Percentiles rank a stretch among this genome's conserved stretches.
phyloP scores from a whole-genome alignment of 2,113 vertebrate genomes.

The Xiphophorus hellerii region DNA sequence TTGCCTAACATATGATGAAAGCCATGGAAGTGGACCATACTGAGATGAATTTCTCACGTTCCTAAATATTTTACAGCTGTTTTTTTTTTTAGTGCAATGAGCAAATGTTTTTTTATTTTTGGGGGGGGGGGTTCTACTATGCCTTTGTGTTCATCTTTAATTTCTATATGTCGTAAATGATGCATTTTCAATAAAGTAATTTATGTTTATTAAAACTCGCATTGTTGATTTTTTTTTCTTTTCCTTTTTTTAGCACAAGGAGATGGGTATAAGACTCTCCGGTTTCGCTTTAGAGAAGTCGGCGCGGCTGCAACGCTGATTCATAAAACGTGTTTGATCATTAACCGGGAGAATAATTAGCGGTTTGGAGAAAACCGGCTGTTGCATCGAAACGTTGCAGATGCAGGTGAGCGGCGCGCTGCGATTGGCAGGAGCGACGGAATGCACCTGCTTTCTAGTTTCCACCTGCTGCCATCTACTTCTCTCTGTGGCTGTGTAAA shows the following conservation, averaged over 20 bases:
- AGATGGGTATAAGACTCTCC: not conserved
- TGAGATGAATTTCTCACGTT: slow-evolving; percentile 58
- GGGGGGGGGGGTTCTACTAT: slow-evolving; percentile 35
- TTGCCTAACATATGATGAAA: slow-evolving; percentile 50
- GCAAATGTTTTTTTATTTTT: slow-evolving; percentile 64
- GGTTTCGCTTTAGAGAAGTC: not conserved
- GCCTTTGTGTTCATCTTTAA: slow-evolving; percentile 71
- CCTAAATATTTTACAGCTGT: slow-evolving; percentile 61
- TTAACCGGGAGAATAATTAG: slow-evolving; percentile 54
- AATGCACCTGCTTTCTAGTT: slow-evolving; percentile 74
- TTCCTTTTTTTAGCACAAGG: not conserved
- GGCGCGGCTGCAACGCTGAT: not conserved
- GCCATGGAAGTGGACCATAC: slow-evolving; percentile 45
- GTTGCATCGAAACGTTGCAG: slow-evolving; percentile 45
- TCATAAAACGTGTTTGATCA: slow-evolving; percentile 52
- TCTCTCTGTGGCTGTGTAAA: slow-evolving; percentile 66
- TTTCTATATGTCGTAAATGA: slow-evolving; percentile 67
- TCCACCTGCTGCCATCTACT: slow-evolving; percentile 74
- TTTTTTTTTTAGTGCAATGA: slow-evolving; percentile 73
- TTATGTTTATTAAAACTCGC: slow-evolving; percentile 79
- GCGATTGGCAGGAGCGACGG: slow-evolving; percentile 60
- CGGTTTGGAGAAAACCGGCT: slow-evolving; percentile 15
- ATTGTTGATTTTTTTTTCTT: not conserved
- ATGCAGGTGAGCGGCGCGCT: slow-evolving; percentile 64
- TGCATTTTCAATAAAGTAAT: slow-evolving; percentile 82